Conservation (phyloP, 2,113 vertebrate genomes). For the Plecotus auritus region DNA sequence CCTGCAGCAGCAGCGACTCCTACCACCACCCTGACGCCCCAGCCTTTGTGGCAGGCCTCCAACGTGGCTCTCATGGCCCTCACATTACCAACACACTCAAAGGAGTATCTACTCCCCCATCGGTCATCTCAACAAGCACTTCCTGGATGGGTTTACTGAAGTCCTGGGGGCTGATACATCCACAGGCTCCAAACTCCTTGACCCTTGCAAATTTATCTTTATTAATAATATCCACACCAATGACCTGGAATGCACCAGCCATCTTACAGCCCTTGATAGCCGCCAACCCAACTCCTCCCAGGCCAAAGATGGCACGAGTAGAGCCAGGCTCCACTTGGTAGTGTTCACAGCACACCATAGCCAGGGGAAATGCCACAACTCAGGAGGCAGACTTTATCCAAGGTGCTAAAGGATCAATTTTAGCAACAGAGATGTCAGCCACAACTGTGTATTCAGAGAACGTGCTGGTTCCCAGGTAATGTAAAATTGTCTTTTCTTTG, state of each 20-base stretch:
- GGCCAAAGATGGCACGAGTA: constrained; percentile 83
- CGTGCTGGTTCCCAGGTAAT: constrained; percentile 89
- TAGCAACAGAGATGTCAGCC: constrained; percentile 85
- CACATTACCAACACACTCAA: constrained; percentile 86
- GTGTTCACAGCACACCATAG: constrained; percentile 84
- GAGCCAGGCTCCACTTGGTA: constrained; percentile 85
- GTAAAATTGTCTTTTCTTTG: constrained; percentile 84
- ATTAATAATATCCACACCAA: constrained; percentile 83
- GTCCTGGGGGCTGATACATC: constrained; percentile 84
- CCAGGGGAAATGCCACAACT: constrained; percentile 87
- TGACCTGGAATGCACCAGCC: constrained; percentile 84
- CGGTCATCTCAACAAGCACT: constrained; percentile 81
- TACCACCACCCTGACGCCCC: constrained; percentile 84
- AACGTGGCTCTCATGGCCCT: constrained; percentile 84
- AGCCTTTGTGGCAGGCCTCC: constrained; percentile 88
- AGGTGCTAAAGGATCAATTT: constrained; percentile 81
- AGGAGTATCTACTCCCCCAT: constrained; percentile 86
- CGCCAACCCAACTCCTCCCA: constrained; percentile 84
- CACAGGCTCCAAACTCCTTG: constrained; percentile 83
- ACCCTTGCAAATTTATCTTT: constrained; percentile 83
- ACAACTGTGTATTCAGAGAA: constrained; percentile 87
- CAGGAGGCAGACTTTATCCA: constrained; percentile 86
- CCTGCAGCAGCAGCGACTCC: constrained; percentile 82
- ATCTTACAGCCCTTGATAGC: constrained; percentile 85
- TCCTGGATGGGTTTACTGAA: constrained; percentile 84